phyloP scores from a whole-genome alignment of 2,113 vertebrate species.

The Bubo bubo region DNA sequence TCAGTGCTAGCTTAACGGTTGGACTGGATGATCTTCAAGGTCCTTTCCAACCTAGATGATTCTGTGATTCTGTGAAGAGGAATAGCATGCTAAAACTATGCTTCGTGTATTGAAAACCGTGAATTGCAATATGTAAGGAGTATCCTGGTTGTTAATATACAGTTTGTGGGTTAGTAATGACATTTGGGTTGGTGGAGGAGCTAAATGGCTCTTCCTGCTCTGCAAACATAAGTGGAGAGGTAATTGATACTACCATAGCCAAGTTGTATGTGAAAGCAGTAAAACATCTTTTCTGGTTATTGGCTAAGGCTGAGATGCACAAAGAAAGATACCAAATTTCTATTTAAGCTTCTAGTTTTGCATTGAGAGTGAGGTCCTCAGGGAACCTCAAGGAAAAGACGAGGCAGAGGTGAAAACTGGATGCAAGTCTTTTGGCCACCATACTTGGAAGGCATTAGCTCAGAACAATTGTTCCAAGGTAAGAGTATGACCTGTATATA shows the following conservation, averaged over 20 bases:
- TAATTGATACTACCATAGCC: background rate
- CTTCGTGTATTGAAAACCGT: background rate
- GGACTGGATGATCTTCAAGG: no score
- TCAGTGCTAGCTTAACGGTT: no score
- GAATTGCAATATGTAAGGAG: background rate
- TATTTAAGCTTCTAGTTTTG: background rate
- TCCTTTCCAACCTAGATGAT: no score
- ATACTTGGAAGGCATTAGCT: background rate
- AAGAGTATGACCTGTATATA: background rate
- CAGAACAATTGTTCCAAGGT: background rate
- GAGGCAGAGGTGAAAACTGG: background rate
- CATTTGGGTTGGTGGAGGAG: background rate
- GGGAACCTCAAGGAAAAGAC: background rate
- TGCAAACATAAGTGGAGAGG: background rate
- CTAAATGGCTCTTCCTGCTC: background rate
- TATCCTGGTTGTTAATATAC: background rate
- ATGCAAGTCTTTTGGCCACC: rapidly evolving
- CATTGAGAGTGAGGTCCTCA: background rate
- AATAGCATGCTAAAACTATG: background rate
- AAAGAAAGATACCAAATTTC: background rate
- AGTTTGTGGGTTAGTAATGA: background rate
- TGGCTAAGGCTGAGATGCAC: background rate
- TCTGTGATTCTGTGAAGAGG: background rate
- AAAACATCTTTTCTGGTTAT: background rate
- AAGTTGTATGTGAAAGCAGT: rapidly evolving